Conservation (phyloP, 2,888 invertebrate genomes). For the Drosophila quinaria region DNA sequence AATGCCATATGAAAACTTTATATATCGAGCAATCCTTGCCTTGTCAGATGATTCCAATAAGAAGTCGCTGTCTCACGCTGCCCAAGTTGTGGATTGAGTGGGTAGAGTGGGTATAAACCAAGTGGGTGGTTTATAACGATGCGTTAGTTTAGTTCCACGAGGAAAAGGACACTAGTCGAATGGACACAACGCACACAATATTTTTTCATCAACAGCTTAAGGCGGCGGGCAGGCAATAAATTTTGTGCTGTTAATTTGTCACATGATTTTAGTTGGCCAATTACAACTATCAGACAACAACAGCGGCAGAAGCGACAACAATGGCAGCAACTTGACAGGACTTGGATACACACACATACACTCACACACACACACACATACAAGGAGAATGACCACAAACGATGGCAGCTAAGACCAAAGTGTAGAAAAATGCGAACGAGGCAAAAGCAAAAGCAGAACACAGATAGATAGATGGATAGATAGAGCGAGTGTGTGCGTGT, state of each 20-base stretch:
- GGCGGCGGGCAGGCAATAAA: conserved; percentile 82
- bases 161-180: conserved; percentile 1
- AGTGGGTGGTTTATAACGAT: not conserved
- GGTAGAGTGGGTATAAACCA: not conserved
- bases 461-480: conserved; percentile 7
- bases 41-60: conserved; percentile 57
- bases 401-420: conserved; percentile 61
- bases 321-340: conserved; percentile 66
- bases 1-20: conserved; percentile 20
- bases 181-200: conserved; percentile 67
- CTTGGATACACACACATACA: conserved; percentile 44
- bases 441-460: conserved; percentile 44
- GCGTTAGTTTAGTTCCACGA: not conserved
- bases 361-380: conserved; percentile 16
- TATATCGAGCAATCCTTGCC: conserved; percentile 32
- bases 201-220: conserved; percentile 81
- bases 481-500: conserved; percentile 33
- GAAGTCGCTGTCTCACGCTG: conserved; percentile 70
- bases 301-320: conserved; percentile 49
- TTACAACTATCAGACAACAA: conserved; percentile 72
- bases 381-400: conserved; percentile 44
- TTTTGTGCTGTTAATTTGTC: conserved; percentile 83
- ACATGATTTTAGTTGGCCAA: conserved; percentile 83
- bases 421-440: conserved; percentile 76
- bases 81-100: conserved; percentile 3